Evolutionary conservation across 1,140 invertebrate genomes (phyloP).

Genomic region (Drosophila ohnishii): DNA sequence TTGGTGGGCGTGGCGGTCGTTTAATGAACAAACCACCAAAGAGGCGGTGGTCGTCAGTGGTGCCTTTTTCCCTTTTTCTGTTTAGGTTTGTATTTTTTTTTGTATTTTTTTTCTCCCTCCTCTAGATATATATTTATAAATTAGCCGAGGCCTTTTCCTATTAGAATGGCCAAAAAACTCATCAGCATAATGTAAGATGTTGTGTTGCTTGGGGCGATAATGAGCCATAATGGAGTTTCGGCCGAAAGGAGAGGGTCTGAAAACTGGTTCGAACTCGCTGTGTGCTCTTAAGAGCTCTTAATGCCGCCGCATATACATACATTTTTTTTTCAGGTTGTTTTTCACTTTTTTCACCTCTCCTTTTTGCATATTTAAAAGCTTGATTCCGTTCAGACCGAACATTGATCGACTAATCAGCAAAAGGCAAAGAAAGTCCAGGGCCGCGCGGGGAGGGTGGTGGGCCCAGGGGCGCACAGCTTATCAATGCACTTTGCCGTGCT

Average conservation of each 20-base stretch:
- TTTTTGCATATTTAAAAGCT: constrained; percentile 78
- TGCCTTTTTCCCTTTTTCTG: constrained; percentile 4
- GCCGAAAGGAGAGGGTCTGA: constrained; percentile 31
- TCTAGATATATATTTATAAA: constrained; percentile 39
- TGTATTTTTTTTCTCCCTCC: neutral
- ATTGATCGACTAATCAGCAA: constrained; percentile 73
- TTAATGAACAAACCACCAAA: constrained; percentile 66
- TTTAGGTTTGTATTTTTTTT: neutral
- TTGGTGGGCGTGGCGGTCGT: constrained; percentile 66
- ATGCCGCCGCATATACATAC: constrained; percentile 29
- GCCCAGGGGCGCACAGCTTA: constrained; percentile 39
- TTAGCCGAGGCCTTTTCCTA: constrained; percentile 67
- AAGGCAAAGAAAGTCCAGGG: constrained; percentile 49
- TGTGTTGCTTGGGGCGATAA: constrained; percentile 79
- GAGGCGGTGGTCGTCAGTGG: constrained; percentile 23
- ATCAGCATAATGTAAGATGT: constrained; percentile 82
- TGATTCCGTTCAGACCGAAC: constrained; percentile 51
- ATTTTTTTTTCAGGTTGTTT: constrained; percentile 10
- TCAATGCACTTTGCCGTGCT: constrained; percentile 77
- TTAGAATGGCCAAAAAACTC: constrained; percentile 74
- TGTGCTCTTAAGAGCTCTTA: constrained; percentile 63
- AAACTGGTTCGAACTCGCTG: constrained; percentile 45
- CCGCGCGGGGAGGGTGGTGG: neutral
- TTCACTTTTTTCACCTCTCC: constrained; percentile 11
- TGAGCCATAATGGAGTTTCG: constrained; percentile 82